phyloP scores from a whole-genome alignment of 2,888 invertebrate genomes.

The Parnassius orleans region DNA sequence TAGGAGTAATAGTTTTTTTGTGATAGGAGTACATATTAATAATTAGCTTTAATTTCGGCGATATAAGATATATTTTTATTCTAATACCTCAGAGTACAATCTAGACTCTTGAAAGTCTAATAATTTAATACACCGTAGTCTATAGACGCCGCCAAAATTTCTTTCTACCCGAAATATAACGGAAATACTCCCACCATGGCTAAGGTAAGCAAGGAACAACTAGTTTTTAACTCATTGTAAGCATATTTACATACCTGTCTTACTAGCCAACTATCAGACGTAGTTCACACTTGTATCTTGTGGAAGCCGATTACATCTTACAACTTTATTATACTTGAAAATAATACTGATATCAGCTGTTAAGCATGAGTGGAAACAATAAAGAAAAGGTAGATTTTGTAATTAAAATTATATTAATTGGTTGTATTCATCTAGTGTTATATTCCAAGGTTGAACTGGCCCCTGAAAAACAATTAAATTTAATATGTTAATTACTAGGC shows the following conservation, averaged over 20 bases:
- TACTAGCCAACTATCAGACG: slow-evolving; percentile 34
- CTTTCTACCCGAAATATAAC: slow-evolving; percentile 85
- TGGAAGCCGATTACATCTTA: neutral
- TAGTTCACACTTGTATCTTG: slow-evolving; percentile 6
- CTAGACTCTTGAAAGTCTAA: too few species aligned
- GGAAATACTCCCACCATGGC: slow-evolving; percentile 85
- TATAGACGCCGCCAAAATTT: slow-evolving; percentile 79
- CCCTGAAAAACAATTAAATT: too few species aligned
- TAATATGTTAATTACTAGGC: too few species aligned
- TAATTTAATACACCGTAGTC: slow-evolving; percentile 27
- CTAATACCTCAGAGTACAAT: too few species aligned
- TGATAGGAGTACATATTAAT: too few species aligned
- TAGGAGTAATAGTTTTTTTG: too few species aligned
- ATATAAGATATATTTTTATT: too few species aligned
- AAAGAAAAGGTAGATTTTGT: slow-evolving; percentile 18
- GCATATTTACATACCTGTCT: slow-evolving; percentile 48
- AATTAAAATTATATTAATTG: neutral
- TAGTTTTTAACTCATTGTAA: slow-evolving; percentile 7
- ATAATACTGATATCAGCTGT: neutral
- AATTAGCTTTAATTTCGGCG: too few species aligned
- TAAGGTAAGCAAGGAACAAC: slow-evolving; percentile 74
- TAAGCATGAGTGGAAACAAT: slow-evolving; percentile 12
- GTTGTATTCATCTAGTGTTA: too few species aligned
- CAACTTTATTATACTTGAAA: neutral
- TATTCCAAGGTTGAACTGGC: too few species aligned